These are phyloP conservation scores for Pocillopora grandis DNA, from an alignment of 92 coral and sea anemone species.

Conservation along the genomic window DNA sequence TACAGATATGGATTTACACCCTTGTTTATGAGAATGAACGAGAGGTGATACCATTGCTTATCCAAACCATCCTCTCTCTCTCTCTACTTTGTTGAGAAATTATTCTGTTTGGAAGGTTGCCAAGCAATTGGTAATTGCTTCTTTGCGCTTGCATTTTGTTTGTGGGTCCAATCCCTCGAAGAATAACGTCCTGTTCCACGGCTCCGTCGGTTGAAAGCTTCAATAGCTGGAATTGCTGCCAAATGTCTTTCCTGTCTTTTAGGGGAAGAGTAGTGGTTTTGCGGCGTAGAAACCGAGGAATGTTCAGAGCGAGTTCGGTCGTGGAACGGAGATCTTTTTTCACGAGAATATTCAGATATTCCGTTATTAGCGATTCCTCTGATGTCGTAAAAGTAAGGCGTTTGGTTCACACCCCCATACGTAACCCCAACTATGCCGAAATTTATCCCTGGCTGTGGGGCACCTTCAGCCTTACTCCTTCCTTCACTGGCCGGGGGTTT, in stretches of 20 bases:
- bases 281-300: conserved; percentile 37
- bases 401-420: conserved; percentile 19
- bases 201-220: conserved; percentile 7
- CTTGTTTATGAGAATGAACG: no score
- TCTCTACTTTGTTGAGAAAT: conserved; percentile 31
- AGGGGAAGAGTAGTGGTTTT: not conserved
- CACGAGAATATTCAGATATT: not conserved
- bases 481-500: not conserved
- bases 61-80: not conserved
- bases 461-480: not conserved
- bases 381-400: conserved; percentile 27
- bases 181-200: conserved; percentile 3
- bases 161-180: conserved; percentile 7
- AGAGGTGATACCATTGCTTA: not conserved
- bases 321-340: not conserved
- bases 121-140: conserved; percentile 35
- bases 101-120: conserved; percentile 25
- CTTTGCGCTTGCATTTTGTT: conserved; percentile 3
- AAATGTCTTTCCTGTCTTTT: conserved; percentile 11
- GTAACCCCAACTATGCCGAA: conserved; percentile 33
- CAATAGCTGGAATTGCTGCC: conserved; percentile 22
- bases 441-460: not conserved
- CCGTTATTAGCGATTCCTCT: not conserved
- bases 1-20: no score
- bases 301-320: not conserved